These are phyloP conservation scores for Gallinago undulata DNA, from an alignment of 2,113 vertebrate species.

Conservation along the genomic window DNA sequence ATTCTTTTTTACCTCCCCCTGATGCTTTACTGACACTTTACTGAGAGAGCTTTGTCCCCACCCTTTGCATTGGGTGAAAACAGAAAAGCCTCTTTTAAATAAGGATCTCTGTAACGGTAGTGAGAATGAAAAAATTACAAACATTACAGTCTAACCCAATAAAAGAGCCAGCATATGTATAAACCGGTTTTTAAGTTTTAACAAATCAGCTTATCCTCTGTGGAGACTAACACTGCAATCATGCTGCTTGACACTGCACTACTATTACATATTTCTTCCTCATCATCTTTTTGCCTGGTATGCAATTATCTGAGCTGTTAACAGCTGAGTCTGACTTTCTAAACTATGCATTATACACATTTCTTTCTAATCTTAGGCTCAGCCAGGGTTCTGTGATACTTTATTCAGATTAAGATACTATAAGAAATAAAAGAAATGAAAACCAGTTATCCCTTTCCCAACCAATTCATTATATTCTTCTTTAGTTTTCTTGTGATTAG, in stretches of 20 bases:
- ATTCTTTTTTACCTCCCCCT: not conserved
- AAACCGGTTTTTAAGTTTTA: conserved; percentile 5
- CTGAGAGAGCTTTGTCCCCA: not conserved
- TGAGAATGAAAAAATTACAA: not conserved
- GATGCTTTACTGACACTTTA: not conserved
- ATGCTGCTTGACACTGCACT: not conserved
- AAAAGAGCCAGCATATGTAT: not conserved
- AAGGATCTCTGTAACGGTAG: not conserved
- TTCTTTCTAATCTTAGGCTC: not conserved
- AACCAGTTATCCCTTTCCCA: not conserved
- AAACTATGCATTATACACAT: not conserved
- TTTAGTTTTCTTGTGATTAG: conserved; percentile 14
- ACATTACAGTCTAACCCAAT: not conserved
- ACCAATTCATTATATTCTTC: not conserved
- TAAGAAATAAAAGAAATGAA: not conserved
- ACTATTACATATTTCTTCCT: not conserved
- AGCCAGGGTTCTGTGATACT: not conserved
- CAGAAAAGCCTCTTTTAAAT: not conserved
- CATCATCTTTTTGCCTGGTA: not conserved
- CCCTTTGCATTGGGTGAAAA: not conserved
- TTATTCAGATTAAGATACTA: not conserved
- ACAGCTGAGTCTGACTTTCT: conserved; percentile 11
- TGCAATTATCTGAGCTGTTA: conserved; percentile 22
- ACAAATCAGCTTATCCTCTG: not conserved
- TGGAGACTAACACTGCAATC: not conserved